Conservation (phyloP, 1,140 invertebrate genomes). For the Drosophila tristis region DNA sequence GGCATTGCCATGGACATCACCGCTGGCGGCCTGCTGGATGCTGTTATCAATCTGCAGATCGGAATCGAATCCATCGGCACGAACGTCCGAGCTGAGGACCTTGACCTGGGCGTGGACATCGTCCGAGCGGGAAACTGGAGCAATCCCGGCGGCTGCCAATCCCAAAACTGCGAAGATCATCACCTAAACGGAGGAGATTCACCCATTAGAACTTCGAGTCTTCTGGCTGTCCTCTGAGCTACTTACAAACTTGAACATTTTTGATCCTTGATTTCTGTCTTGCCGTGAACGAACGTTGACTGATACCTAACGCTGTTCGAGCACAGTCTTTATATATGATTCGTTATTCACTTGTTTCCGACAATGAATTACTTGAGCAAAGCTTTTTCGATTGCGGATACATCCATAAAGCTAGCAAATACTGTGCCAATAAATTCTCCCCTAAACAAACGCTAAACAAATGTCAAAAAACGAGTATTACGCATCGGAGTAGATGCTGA, state of each 20-base stretch:
- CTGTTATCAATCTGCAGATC: conserved; percentile 86
- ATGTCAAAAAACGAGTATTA: conserved; percentile 47
- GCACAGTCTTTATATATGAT: conserved; percentile 54
- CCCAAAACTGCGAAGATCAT: conserved; percentile 68
- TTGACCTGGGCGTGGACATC: conserved; percentile 58
- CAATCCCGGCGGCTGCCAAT: conserved; percentile 43
- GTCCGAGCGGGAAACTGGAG: conserved; percentile 30
- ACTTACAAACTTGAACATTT: conserved; percentile 78
- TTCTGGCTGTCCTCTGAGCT: not conserved
- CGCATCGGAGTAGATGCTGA: not conserved
- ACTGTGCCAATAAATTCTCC: conserved; percentile 35
- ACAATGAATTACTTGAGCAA: conserved; percentile 13
- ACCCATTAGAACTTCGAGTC: not conserved
- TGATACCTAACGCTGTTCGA: conserved; percentile 40
- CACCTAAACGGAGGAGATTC: conserved; percentile 27
- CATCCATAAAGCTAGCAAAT: conserved; percentile 31
- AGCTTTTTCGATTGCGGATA: conserved; percentile 17
- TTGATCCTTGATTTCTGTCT: conserved; percentile 49
- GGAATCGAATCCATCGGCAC: conserved; percentile 51
- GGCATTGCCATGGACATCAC: conserved; percentile 60
- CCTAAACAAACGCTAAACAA: conserved; percentile 26
- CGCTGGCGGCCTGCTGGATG: conserved; percentile 81
- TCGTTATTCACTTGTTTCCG: conserved; percentile 5
- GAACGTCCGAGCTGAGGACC: conserved; percentile 21
- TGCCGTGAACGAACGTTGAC: conserved; percentile 56